Evolutionary conservation across 2,797 vertebrate genomes (phyloP), one percentile per base, ranked within the genome.

Genomic region (Lophius americanus): DNA sequence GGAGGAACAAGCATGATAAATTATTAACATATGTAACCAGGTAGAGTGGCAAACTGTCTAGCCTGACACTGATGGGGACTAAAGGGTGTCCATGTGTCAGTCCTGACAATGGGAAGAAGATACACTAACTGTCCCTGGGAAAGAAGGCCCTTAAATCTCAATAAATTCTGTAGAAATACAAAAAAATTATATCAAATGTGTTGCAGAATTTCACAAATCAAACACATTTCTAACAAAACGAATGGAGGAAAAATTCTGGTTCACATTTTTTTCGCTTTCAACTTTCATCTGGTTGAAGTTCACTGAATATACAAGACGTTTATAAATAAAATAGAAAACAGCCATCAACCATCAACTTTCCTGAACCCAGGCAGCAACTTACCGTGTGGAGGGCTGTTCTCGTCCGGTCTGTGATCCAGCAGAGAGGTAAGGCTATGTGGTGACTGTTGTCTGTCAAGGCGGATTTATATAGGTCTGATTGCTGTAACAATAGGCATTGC

Each of bases 401-500:
- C 47, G 78, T 43, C 76, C 79, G 79, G 70, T 79, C 67, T 82
- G 73, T 84, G 91, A 87, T 90, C 72, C 82, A 73, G 88, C 68
- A 68, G 77, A 88, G 82, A 90, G 82, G 87, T 85, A 79, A 91
- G 87, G 88, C 85, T 84, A 76, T 90, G 89, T 88, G 91, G 89
- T 92, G 92, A 81, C 84, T 84, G 71, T 67, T 85, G 85, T 89
- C 91, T 78, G 85, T 89, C 88, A 85, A 83, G 80, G 88, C 33
- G 80, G 89, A 91, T 94, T 98, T 99, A 97, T 98, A 98, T 96
- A 97, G 95, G 93, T 92, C 92, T 91, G 93, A 93, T 92, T 89
- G 83, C 93, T 79, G 91, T 91, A 94, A 96, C 96, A 96, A 95
- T 93, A 82, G 92, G 90, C 89, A 87, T 92, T 90, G 88, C 96